Evolutionary conservation across 2,888 invertebrate species (phyloP).

Genomic region (Caenorhabditis virilis): DNA sequence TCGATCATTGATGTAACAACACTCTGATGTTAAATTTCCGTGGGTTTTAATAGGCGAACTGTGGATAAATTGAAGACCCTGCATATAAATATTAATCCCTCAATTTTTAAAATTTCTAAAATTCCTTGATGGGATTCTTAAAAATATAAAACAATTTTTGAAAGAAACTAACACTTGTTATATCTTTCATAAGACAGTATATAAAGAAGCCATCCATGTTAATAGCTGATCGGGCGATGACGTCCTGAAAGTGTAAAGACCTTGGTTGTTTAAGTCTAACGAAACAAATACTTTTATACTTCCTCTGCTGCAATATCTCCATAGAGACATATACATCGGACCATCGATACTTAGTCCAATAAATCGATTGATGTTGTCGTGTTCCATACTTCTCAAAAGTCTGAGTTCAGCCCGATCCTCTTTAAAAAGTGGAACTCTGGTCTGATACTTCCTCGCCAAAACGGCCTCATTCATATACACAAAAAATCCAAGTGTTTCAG

Average conservation of each 20-base stretch:
- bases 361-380: conserved; percentile 65
- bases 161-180: conserved; percentile 38
- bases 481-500: conserved; percentile 34
- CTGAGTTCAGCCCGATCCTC: conserved; percentile 32
- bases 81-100: no score
- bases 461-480: conserved; percentile 32
- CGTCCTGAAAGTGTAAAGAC: no score
- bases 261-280: no score
- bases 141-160: no score
- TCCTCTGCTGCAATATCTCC: conserved; percentile 61
- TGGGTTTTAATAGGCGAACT: conserved; percentile 40
- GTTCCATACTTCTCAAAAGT: conserved; percentile 56
- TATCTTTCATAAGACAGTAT: conserved; percentile 48
- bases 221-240: conserved; percentile 43
- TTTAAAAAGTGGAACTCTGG: conserved; percentile 28
- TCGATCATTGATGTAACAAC: conserved; percentile 53
- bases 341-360: conserved; percentile 60
- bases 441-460: conserved; percentile 34
- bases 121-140: not conserved
- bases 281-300: conserved; percentile 42
- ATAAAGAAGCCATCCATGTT: conserved; percentile 53
- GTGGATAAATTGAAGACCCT: conserved; percentile 50
- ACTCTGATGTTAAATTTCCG: conserved; percentile 43
- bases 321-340: conserved; percentile 55
- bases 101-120: conserved; percentile 5